A percentile compares a stretch with the other conserved stretches of the same genome.
Evolutionary conservation across 1,140 invertebrate genomes (phyloP).

Genomic region (Caenorhabditis brenneri): DNA sequence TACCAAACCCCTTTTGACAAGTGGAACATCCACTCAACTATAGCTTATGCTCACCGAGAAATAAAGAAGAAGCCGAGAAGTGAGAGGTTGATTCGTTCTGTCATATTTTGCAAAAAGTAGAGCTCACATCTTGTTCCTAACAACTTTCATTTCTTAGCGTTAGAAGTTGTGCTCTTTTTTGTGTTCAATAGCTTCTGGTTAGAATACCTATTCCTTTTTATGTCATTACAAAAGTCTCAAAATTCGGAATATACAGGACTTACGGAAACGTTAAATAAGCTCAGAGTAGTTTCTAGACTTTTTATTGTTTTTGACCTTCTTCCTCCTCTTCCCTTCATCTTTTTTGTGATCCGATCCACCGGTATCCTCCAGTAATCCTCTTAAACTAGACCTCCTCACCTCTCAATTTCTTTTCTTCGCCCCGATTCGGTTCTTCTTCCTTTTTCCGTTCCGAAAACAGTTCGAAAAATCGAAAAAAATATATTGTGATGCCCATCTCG

Average conservation of each 20-base stretch:
- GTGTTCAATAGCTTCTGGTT: too few relatives aligned
- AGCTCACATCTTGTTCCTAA: too few relatives aligned
- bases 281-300: too few relatives aligned
- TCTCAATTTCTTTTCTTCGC: slow-evolving; percentile 5
- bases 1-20: neutral
- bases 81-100: neutral
- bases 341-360: neutral
- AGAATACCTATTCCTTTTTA: too few relatives aligned
- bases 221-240: too few relatives aligned
- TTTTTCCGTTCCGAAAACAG: slow-evolving; percentile 37
- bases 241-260: too few relatives aligned
- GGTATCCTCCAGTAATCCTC: neutral
- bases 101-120: too few relatives aligned
- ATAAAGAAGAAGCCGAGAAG: neutral
- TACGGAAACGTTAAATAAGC: too few relatives aligned
- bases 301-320: neutral
- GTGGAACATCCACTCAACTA: slow-evolving; percentile 9
- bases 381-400: slow-evolving; percentile 31
- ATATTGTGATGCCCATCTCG: neutral
- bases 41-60: neutral
- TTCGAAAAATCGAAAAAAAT: slow-evolving; percentile 2
- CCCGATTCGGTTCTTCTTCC: neutral
- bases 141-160: too few relatives aligned
- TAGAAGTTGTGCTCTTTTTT: too few relatives aligned
- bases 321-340: neutral